These are phyloP conservation scores for Plebejus argus DNA, from an alignment of 2,888 invertebrate genomes.

Conservation along the genomic window DNA sequence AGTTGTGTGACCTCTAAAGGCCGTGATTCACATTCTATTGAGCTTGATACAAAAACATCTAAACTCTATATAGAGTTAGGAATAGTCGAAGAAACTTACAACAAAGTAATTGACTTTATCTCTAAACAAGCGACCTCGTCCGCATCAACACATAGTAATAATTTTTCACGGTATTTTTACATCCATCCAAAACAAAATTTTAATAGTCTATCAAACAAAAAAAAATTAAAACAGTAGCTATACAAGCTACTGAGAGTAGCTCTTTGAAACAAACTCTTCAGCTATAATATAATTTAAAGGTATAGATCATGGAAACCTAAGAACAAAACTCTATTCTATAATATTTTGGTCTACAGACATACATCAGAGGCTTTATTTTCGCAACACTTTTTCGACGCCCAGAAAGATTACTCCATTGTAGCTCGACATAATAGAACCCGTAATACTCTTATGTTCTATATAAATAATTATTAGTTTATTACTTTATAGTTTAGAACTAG, in stretches of 20 bases:
- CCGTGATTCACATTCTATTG: slow-evolving; percentile 51
- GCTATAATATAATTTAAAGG: too few species aligned
- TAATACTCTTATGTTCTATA: not conserved
- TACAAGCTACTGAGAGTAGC: too few species aligned
- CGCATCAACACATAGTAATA: too few species aligned
- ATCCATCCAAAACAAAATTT: too few species aligned
- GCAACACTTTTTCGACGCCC: slow-evolving; percentile 1
- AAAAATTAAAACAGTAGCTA: too few species aligned
- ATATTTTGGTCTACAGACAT: too few species aligned
- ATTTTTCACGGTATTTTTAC: too few species aligned
- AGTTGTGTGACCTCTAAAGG: slow-evolving; percentile 46
- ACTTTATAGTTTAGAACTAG: not conserved
- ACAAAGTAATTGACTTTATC: not conserved
- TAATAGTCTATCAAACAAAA: too few species aligned
- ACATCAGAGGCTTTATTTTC: not conserved
- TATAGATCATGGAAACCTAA: too few species aligned
- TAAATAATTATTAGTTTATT: too few species aligned
- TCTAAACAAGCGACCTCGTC: too few species aligned
- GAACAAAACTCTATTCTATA: not conserved
- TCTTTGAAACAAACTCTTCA: too few species aligned
- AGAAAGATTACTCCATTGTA: not conserved
- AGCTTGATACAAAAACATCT: slow-evolving; percentile 36
- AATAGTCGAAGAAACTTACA: not conserved
- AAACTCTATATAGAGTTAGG: not conserved
- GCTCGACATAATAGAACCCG: not conserved